Percentiles rank a stretch among this genome's conserved stretches.
phyloP scores from a whole-genome alignment of 2,888 invertebrate genomes.

The Blera fallax region DNA sequence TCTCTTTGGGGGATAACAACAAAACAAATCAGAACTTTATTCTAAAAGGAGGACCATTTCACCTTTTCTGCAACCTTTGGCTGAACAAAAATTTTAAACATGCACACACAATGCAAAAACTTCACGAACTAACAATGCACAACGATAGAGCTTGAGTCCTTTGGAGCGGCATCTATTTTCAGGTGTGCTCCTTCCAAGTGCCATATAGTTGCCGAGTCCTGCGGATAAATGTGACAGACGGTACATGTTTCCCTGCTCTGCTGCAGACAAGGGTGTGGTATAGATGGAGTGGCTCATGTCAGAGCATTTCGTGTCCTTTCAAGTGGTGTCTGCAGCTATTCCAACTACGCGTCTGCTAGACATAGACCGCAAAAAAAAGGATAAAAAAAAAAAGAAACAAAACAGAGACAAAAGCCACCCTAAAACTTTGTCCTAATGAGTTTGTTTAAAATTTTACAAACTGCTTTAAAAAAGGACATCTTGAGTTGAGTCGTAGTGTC shows the following conservation, averaged over 20 bases:
- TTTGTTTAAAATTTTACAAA: conserved; percentile 31
- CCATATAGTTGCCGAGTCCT: background rate
- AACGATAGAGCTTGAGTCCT: background rate
- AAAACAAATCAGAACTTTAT: conserved; percentile 41
- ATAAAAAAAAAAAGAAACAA: background rate
- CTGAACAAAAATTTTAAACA: background rate
- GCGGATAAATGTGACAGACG: conserved; percentile 16
- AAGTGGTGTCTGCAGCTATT: conserved; percentile 15
- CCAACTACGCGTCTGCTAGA: background rate
- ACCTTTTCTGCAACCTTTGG: background rate
- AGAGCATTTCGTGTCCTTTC: conserved; percentile 20
- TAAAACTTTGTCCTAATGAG: conserved; percentile 44
- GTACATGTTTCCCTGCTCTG: background rate
- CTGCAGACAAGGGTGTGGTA: background rate
- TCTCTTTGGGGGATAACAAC: background rate
- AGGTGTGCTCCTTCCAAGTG: background rate
- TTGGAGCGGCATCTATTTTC: background rate
- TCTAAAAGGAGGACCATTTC: conserved; percentile 9
- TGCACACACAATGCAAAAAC: background rate
- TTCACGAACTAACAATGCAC: background rate
- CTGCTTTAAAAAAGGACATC: conserved; percentile 15
- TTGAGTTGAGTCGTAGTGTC: background rate
- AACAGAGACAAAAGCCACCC: background rate
- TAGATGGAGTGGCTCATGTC: conserved; percentile 20
- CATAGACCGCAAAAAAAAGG: background rate